Evolutionary conservation across 2,113 vertebrate species (phyloP), one percentile per base, ranked within the genome.

Genomic region (Petromus typicus): DNA sequence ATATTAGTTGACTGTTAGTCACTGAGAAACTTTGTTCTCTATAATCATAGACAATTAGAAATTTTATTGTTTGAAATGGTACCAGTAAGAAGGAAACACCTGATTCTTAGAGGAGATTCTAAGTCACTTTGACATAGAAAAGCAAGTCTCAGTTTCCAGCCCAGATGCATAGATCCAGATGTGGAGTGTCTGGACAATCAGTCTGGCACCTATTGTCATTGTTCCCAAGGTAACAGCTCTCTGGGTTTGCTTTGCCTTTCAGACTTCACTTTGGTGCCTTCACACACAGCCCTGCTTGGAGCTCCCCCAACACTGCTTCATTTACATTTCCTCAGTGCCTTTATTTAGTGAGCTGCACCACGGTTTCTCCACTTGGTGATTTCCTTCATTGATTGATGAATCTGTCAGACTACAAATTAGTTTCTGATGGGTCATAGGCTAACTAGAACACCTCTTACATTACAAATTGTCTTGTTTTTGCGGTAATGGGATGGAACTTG

Each of bases 161-260:
- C 16, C 69, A 64, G 64, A 63, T n/a, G 23, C 76, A 71, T 13
- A 94, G 71, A 61, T 69, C 37, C 76, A 54, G 40, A 59, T 32
- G 82, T 66, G 54, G 34, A 16, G 18, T 83, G 61, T 76, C 59
- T 83, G 84, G 59, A 94, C 40, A 92, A 16, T 73, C 18, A 16
- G 48, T 48, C 91, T 16, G 37, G 30, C 54, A 75, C 59, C 79
- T 93, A 73, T 86, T 75, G 51, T 43, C 67, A 79, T 61, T 59
- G 57, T 86, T 95, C 79, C 34, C 61, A 83, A 90, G 82, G 78
- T 67, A 95, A 92, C 45, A 79, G 56, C 22, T 54, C 59, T 92
- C 40, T 61, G 86, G 61, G 48, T 63, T 92, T n/a, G 37, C 54
- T 79, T 94, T 34, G 40, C 11, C 13, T 61, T 92, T 27, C 25